Base-by-base conservation (phyloP, 1,140 invertebrate species). In the Diachasma alloeum region DNA sequence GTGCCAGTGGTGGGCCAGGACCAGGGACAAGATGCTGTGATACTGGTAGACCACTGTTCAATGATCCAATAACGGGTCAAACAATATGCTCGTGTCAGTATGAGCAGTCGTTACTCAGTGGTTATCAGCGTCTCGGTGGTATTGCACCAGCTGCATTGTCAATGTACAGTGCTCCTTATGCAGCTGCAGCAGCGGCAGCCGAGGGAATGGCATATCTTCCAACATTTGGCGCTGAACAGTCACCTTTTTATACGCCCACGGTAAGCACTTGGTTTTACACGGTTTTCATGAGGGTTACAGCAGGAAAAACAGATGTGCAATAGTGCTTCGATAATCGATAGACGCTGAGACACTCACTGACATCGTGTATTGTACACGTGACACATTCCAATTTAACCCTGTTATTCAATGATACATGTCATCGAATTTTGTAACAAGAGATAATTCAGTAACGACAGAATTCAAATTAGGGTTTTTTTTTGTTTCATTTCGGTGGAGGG, bases 61-160 rank as follows among this genome's bases (percentile, higher is more conserved):
- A 96, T 78, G 96, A 98, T 89, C 96, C 97, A 9, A 91, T 97
- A 80, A 97, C 96, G 53, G 96, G 96, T 19, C 96, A 97, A 89
- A 96, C 95, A 9, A 94, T 98, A 15, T 98, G 97, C 90, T 97
- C 96, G 75, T 97, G 97, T 90, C 96, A 98, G 89, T 95, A 94
- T 89, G 94, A 94, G 86, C 83, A 88, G 4, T 91, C 48, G 17
- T 66, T 68, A 9, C 66, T 95, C 76, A 92, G 94, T 80, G 95
- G 92, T 86, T 97, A 95, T 90, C 96, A 94, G 89, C 92, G 94
- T 77, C 89, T 96, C 13, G 94, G 94, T 5, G 93, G 94, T 2
- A 88, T 93, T 72, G 91, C 93, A 80, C 88, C 93, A 77, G 90
- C 91, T 19, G 93, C 93, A 37, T 90, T 96, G 73, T 93, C 93